Percentiles rank a stretch among this genome's conserved stretches.
phyloP scores from a whole-genome alignment of 2,113 vertebrate genomes.

The Cisticola juncidis region DNA sequence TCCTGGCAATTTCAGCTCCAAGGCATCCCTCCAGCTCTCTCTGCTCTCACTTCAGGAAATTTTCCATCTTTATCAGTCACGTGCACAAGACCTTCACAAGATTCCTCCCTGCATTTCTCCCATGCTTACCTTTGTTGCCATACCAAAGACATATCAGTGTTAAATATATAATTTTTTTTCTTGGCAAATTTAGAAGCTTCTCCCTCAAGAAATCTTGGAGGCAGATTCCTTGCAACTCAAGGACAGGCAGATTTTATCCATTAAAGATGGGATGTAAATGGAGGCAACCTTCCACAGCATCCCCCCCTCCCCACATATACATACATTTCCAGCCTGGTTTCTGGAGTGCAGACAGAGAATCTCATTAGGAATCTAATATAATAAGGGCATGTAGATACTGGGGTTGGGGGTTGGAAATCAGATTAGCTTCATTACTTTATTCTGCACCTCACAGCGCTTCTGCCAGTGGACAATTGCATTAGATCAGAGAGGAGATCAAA shows the following conservation, averaged over 20 bases:
- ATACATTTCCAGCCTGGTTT: slow-evolving; percentile 76
- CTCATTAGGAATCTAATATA: slow-evolving; percentile 98
- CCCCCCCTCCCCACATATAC: slow-evolving; percentile 22
- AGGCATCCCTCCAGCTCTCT: not conserved
- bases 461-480: slow-evolving; percentile 97
- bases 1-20: not conserved
- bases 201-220: slow-evolving; percentile 44
- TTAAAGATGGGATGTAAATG: slow-evolving; percentile 97
- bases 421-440: slow-evolving; percentile 98
- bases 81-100: not conserved
- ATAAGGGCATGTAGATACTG: slow-evolving; percentile 95
- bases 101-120: not conserved
- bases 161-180: not conserved
- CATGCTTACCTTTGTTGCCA: not conserved
- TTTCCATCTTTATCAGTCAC: not conserved
- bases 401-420: slow-evolving; percentile 90
- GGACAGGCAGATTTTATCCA: slow-evolving; percentile 90
- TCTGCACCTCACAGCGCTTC: slow-evolving; percentile 92
- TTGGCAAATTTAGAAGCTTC: not conserved
- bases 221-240: slow-evolving; percentile 79
- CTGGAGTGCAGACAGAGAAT: slow-evolving; percentile 85
- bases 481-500: slow-evolving; percentile 89
- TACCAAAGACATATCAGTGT: not conserved
- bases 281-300: slow-evolving; percentile 80
- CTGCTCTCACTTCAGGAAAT: not conserved